A percentile compares a stretch with the other conserved stretches of the same genome.
These are phyloP conservation scores for Drosophila percnosoma DNA, from an alignment of 2,888 invertebrate genomes.

Conservation along the genomic window DNA sequence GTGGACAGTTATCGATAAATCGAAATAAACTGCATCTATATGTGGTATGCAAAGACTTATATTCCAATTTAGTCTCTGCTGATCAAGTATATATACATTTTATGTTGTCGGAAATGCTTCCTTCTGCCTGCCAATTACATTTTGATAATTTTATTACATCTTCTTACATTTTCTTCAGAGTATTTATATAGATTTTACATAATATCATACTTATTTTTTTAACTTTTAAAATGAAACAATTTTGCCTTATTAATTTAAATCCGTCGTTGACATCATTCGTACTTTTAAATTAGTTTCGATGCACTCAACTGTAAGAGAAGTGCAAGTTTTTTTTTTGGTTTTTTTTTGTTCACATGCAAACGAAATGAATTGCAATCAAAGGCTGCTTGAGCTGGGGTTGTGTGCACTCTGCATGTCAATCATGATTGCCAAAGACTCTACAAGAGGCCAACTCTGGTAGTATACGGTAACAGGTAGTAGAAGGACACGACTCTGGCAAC, in stretches of 20 bases:
- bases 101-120: background rate
- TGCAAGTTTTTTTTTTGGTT: background rate
- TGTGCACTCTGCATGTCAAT: constrained; percentile 74
- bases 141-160: background rate
- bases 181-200: background rate
- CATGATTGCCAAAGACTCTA: constrained; percentile 59
- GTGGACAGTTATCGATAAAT: background rate
- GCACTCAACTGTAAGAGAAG: background rate
- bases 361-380: constrained; percentile 49
- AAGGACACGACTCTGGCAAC: constrained; percentile 23
- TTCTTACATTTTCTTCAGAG: background rate
- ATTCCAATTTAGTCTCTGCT: background rate
- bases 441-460: constrained; percentile 36
- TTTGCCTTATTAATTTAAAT: background rate
- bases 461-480: constrained; percentile 26
- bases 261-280: background rate
- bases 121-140: background rate
- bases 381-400: constrained; percentile 20
- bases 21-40: background rate
- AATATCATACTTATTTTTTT: background rate
- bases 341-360: constrained; percentile 29
- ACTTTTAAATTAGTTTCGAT: constrained; percentile 3
- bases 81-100: background rate
- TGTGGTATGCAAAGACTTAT: too few relatives aligned
- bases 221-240: background rate